Conservation (phyloP, 2,797 vertebrate genomes). For the Sciurus carolinensis region DNA sequence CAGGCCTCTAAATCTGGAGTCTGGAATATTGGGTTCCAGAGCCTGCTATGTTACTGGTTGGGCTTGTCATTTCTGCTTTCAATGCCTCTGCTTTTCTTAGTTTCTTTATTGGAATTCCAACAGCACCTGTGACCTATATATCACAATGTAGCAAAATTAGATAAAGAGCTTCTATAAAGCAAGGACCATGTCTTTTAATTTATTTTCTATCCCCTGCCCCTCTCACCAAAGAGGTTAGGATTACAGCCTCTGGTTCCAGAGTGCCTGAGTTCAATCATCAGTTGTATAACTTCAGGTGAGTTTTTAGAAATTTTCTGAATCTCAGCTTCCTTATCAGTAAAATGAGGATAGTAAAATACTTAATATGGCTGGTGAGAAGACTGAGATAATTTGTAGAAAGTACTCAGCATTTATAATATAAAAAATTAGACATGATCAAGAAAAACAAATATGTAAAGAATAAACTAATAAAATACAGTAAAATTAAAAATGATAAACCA, state of each 20-base stretch:
- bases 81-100: slow-evolving; percentile 2
- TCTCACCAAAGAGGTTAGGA: slow-evolving; percentile 44
- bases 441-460: slow-evolving; percentile 21
- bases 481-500: slow-evolving; percentile 35
- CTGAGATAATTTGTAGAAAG: slow-evolving; percentile 57
- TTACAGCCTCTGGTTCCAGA: slow-evolving; percentile 32
- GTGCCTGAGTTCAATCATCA: slow-evolving; percentile 27
- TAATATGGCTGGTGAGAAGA: slow-evolving; percentile 9
- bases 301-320: slow-evolving; percentile 55
- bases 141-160: not conserved
- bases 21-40: not conserved
- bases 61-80: slow-evolving; percentile 40
- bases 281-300: slow-evolving; percentile 31
- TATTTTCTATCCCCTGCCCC: not conserved
- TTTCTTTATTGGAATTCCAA: slow-evolving; percentile 62
- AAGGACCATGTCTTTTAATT: slow-evolving; percentile 44
- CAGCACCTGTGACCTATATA: not conserved
- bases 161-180: slow-evolving; percentile 63
- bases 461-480: not conserved
- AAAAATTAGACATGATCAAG: slow-evolving; percentile 43
- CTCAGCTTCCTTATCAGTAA: slow-evolving; percentile 27
- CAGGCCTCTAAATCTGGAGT: not conserved
- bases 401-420: slow-evolving; percentile 4
- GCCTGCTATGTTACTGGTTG: not conserved
- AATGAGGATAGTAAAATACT: slow-evolving; percentile 21